Evolutionary conservation across 2,888 invertebrate genomes (phyloP).

Genomic region (Lepidochrysops patricia): DNA sequence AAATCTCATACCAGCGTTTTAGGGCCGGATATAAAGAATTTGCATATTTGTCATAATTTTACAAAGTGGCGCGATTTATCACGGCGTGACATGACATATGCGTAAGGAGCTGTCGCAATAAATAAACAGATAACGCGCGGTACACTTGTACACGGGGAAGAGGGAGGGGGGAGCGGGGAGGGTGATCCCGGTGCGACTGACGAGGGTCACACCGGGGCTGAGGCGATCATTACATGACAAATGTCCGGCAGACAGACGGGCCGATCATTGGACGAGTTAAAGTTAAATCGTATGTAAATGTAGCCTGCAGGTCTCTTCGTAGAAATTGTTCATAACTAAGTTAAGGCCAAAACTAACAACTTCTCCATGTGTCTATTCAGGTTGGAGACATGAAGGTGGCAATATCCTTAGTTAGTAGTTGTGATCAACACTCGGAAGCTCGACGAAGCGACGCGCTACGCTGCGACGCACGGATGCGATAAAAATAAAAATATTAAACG

Average conservation of each 20-base stretch:
- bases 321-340: too few species aligned
- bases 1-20: not conserved
- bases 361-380: too few species aligned
- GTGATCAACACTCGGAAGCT: too few species aligned
- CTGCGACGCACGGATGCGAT: too few species aligned
- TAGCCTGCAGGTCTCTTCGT: too few species aligned
- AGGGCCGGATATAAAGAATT: not conserved
- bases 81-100: not conserved
- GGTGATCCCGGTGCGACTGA: not conserved
- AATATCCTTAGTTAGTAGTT: too few species aligned
- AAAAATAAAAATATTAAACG: too few species aligned
- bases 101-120: constrained; percentile 1
- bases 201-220: not conserved
- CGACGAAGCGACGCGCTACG: too few species aligned
- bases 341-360: not conserved
- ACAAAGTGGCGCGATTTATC: not conserved
- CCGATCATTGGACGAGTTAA: not conserved
- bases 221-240: not conserved
- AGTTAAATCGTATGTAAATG: too few species aligned
- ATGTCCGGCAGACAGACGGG: not conserved
- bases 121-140: not conserved
- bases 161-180: not conserved
- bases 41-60: constrained; percentile 2
- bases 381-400: too few species aligned
- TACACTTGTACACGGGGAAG: not conserved